These are phyloP conservation scores for Lophochroa leadbeateri DNA, from an alignment of 2,113 vertebrate genomes.

Conservation along the genomic window DNA sequence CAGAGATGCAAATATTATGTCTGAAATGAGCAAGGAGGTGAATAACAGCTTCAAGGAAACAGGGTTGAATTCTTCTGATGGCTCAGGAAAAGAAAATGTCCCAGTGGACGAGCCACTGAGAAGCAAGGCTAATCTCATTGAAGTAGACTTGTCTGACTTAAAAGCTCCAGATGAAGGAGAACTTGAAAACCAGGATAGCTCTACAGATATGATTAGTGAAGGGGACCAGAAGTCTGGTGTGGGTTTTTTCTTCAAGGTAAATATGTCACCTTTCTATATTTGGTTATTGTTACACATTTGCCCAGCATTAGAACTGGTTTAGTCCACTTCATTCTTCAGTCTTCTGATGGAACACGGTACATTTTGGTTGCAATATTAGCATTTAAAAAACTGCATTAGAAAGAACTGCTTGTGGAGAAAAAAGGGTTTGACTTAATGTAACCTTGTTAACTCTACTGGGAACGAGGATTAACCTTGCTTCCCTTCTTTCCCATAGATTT, in stretches of 20 bases:
- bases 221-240: slow-evolving; percentile 87
- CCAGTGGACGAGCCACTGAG: slow-evolving; percentile 72
- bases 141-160: slow-evolving; percentile 89
- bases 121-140: slow-evolving; percentile 86
- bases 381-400: background rate
- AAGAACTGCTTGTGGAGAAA: background rate
- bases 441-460: background rate
- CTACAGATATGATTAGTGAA: slow-evolving; percentile 67
- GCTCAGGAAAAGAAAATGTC: slow-evolving; percentile 71
- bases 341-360: background rate
- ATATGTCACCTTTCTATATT: background rate
- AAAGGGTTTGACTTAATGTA: background rate
- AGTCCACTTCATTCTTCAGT: background rate
- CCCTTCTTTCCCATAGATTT: background rate
- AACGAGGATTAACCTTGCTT: background rate
- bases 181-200: slow-evolving; percentile 54
- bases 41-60: slow-evolving; percentile 55
- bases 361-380: background rate
- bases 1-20: slow-evolving; percentile 76
- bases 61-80: slow-evolving; percentile 56
- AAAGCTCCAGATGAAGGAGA: slow-evolving; percentile 77
- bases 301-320: background rate
- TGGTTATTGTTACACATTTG: background rate
- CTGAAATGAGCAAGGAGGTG: slow-evolving; percentile 75
- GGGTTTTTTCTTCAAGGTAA: slow-evolving; percentile 97